Evolutionary conservation across 2,888 invertebrate species (phyloP), one percentile per base, ranked within the genome.

Genomic region (Sicus ferrugineus): DNA sequence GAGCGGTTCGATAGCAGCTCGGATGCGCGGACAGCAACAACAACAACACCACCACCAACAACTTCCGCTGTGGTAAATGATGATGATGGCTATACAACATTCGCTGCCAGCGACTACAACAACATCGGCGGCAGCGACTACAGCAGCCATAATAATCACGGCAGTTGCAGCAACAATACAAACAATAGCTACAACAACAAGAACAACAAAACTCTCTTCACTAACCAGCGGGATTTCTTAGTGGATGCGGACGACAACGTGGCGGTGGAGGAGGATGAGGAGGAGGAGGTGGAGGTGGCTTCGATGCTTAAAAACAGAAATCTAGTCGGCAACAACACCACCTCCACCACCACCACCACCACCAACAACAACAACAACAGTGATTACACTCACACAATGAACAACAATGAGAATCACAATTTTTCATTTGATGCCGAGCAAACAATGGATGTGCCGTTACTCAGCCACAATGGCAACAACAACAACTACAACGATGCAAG

Each of bases 401-500:
- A 30, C 56, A 30, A 30, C 56, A 56, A 54, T 23, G 28, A 42
- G 16, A 42, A 26, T 7, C 28, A 54, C 6, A 21, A 54, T 5
- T 54, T 54, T 54, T 26, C 28, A 54, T 11, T 54, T 9, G 28
- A 73, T 70, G 79, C 80, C 48, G 80, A 81, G 34, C 78, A 73
- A 52, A 80, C 79, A 26, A 79, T 78, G 78, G 81, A 81, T 69
- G 76, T 80, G 59, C 81, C 81, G 1, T 73, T 81, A 21, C 65
- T 81, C 63, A 56, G 67, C 31, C 46, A 70, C 70, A 61, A 42
- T 64, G 54, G 30, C 58, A 70, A 71, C 64, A 68, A 67, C 59
- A 70, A 63, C 50, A 73, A 66, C 64, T 66, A 68, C 23, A 69
- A 71, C n/a, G 72, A 70, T 67, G 75, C 67, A 73, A 74, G 73